Percentiles rank a stretch among this genome's conserved stretches.
Evolutionary conservation across 2,113 vertebrate species (phyloP).

Genomic region (Atlantisia rogersi): DNA sequence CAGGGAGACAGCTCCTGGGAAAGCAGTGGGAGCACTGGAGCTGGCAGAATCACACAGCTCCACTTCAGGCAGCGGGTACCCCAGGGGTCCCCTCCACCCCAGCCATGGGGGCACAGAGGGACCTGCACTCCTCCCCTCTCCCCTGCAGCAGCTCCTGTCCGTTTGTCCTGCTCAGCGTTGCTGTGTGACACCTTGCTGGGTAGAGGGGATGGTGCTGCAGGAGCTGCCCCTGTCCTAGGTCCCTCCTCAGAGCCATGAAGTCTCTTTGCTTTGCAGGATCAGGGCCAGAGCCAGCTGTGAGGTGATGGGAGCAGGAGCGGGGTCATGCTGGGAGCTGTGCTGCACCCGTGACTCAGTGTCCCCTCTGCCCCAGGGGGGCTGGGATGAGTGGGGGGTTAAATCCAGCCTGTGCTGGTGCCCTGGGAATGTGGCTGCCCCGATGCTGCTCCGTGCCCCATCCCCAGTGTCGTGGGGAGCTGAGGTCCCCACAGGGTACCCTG

Average conservation of each 20-base stretch:
- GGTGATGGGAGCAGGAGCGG: fast-evolving
- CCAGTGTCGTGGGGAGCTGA: fast-evolving
- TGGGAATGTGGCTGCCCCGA: neutral
- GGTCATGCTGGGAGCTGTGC: neutral
- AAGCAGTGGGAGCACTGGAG: neutral
- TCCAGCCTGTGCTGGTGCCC: neutral
- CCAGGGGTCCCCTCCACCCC: neutral
- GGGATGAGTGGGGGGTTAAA: neutral
- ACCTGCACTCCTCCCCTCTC: neutral
- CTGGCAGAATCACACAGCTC: neutral
- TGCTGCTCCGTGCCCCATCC: neutral
- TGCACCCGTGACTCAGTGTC: fast-evolving
- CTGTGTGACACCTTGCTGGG: neutral
- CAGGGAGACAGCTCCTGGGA: constrained; percentile 21
- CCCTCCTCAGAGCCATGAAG: neutral
- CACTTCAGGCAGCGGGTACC: neutral
- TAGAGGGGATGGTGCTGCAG: neutral
- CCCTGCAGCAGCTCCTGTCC: neutral
- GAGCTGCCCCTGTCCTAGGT: neutral
- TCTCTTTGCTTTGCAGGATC: neutral
- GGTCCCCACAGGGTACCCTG: neutral
- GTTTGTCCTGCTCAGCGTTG: fast-evolving
- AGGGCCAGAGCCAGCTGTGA: too few relatives aligned
- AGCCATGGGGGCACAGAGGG: neutral
- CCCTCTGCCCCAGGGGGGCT: neutral